phyloP scores from a whole-genome alignment of 1,140 invertebrate genomes.

The Hylyphantes graminicola region DNA sequence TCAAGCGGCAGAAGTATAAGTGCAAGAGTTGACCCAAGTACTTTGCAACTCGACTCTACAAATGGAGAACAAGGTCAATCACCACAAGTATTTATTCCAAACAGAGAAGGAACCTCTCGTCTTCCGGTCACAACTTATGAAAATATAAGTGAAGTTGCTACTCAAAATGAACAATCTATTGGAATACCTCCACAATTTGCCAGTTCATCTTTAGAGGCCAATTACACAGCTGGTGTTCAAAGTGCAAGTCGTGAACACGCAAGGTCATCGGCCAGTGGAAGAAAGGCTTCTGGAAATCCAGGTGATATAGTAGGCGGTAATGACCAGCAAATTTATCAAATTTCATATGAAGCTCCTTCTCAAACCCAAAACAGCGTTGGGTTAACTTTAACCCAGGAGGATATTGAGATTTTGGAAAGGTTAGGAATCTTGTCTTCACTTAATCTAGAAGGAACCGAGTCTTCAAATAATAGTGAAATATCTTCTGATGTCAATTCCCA shows the following conservation, averaged over 20 bases:
- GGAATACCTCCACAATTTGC: neutral
- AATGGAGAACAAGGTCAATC: neutral
- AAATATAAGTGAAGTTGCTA: neutral
- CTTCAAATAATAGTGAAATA: neutral
- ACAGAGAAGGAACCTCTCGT: neutral
- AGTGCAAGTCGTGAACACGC: neutral
- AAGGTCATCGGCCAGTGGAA: neutral
- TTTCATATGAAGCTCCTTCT: constrained; percentile 16
- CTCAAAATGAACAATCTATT: neutral
- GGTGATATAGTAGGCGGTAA: neutral
- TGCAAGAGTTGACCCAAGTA: neutral
- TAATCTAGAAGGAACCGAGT: neutral
- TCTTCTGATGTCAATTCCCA: neutral
- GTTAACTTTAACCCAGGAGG: constrained; percentile 24
- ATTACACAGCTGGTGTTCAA: neutral
- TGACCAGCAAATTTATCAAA: constrained; percentile 11
- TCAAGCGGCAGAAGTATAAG: neutral
- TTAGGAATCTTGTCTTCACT: constrained; percentile 44
- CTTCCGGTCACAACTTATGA: neutral
- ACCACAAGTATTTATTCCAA: neutral
- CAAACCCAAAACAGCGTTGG: neutral
- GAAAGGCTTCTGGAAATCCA: neutral
- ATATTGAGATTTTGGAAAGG: constrained; percentile 46
- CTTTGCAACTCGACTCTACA: neutral
- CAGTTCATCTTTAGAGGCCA: neutral